These are phyloP conservation scores for Phacellophora camtschatica DNA, from an alignment of 30 jellyfish, hydroid and myxozoan genomes.

Conservation along the genomic window DNA sequence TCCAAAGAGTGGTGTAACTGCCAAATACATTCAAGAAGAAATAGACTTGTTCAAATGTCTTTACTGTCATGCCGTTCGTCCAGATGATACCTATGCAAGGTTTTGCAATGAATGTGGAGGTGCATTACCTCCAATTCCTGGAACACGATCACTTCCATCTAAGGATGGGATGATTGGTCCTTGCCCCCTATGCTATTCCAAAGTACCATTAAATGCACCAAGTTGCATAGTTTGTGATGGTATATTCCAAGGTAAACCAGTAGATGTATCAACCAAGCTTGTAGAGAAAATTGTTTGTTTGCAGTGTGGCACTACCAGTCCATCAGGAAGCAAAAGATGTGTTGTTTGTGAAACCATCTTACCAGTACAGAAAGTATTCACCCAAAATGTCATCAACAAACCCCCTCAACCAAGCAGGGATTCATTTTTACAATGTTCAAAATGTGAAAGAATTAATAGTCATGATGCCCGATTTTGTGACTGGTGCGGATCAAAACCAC, in stretches of 20 bases:
- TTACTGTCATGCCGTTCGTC: conserved; percentile 71
- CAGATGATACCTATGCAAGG: conserved; percentile 85
- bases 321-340: conserved; percentile 68
- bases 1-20: conserved; percentile 54
- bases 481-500: conserved; percentile 95
- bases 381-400: conserved; percentile 40
- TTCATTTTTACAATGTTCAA: conserved; percentile 75
- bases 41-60: conserved; percentile 48
- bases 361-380: conserved; percentile 48
- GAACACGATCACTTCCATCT: conserved; percentile 36
- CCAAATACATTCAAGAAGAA: conserved; percentile 38
- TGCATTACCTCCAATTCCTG: conserved; percentile 80
- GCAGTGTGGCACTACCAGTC: conserved; percentile 79
- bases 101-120: conserved; percentile 88
- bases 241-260: conserved; percentile 14
- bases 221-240: conserved; percentile 70
- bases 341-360: conserved; percentile 80
- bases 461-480: conserved; percentile 96
- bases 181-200: conserved; percentile 70
- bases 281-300: conserved; percentile 58
- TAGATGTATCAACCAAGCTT: background rate
- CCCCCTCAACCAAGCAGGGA: conserved; percentile 87
- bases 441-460: conserved; percentile 83
- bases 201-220: conserved; percentile 62
- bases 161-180: conserved; percentile 6